These are phyloP conservation scores for Lordiphosa stackelbergi DNA, from an alignment of 1,140 invertebrate species.

Conservation along the genomic window DNA sequence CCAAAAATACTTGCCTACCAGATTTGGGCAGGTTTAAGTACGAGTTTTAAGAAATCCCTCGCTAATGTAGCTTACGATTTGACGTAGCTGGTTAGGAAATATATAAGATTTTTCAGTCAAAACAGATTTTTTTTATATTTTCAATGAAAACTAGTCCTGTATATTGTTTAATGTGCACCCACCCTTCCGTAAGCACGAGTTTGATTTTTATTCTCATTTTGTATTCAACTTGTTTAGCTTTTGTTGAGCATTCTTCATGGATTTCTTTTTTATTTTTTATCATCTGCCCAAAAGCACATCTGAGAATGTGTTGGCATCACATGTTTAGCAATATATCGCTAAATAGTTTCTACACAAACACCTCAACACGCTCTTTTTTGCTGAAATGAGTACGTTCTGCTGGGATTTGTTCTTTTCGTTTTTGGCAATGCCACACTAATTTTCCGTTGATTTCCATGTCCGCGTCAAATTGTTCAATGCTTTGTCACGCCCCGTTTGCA, in stretches of 20 bases:
- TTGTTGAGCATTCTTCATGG: not conserved
- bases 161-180: too few species aligned
- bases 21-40: too few species aligned
- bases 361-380: too few species aligned
- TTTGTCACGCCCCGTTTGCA: conserved; percentile 36
- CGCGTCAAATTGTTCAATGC: conserved; percentile 24
- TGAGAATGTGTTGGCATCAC: conserved; percentile 43
- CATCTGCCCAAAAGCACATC: conserved; percentile 21
- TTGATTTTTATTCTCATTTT: conserved; percentile 11
- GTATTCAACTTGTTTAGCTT: conserved; percentile 19
- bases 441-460: conserved; percentile 38
- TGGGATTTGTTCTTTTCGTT: conserved; percentile 33
- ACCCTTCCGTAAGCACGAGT: too few species aligned
- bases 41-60: too few species aligned
- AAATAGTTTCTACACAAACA: conserved; percentile 58
- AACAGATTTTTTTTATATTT: too few species aligned
- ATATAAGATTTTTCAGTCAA: too few species aligned
- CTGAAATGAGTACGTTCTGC: conserved; percentile 4
- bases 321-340: conserved; percentile 74
- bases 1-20: too few species aligned
- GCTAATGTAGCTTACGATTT: too few species aligned
- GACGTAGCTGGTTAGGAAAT: too few species aligned
- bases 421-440: conserved; percentile 64
- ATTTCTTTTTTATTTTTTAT: conserved; percentile 14
- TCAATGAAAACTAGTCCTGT: too few species aligned